phyloP scores from a whole-genome alignment of 2,113 vertebrate genomes.

The Argyrosomus japonicus region DNA sequence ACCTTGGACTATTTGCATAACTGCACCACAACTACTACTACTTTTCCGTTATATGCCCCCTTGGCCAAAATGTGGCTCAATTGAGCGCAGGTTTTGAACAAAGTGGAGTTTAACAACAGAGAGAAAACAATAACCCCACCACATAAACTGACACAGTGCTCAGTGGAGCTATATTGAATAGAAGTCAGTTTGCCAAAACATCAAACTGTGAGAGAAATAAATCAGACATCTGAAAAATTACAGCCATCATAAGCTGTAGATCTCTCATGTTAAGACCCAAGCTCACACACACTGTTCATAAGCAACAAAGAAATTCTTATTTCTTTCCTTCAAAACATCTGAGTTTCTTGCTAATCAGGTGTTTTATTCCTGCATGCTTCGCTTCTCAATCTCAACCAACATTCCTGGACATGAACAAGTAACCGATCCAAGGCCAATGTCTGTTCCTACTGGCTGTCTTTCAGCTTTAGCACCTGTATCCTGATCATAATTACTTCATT shows the following conservation, averaged over 20 bases:
- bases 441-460: conserved; percentile 53
- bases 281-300: background rate
- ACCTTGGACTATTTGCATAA: conserved; percentile 48
- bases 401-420: conserved; percentile 55
- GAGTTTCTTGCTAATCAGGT: conserved; percentile 47
- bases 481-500: conserved; percentile 52
- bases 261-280: background rate
- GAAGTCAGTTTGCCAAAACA: background rate
- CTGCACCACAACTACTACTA: background rate
- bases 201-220: background rate
- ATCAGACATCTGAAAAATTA: background rate
- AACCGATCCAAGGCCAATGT: conserved; percentile 64
- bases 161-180: background rate
- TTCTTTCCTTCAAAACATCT: conserved; percentile 27
- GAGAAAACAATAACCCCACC: background rate
- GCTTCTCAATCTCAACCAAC: conserved; percentile 42
- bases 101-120: conserved; percentile 46
- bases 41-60: conserved; percentile 15
- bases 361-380: conserved; percentile 52
- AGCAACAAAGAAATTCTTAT: background rate
- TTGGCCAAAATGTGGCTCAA: conserved; percentile 31
- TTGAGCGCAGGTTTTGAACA: conserved; percentile 37
- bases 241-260: background rate
- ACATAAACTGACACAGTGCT: background rate
- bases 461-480: conserved; percentile 61